Percentiles rank a stretch among this genome's conserved stretches.
Conservation (phyloP, 1,140 invertebrate species). For the honey bee (Apis mellifera) region DNA sequence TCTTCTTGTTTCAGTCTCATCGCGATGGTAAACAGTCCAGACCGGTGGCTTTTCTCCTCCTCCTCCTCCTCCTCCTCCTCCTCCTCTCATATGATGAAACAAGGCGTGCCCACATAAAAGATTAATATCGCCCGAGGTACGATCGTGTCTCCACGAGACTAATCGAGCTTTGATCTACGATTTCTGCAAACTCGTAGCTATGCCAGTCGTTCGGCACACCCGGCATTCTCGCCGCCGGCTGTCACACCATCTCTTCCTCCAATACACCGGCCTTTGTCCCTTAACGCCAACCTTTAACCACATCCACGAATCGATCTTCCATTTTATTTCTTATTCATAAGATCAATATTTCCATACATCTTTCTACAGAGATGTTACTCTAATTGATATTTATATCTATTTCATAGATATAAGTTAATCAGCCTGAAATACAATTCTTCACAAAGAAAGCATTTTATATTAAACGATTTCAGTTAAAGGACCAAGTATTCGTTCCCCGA, state of each 20-base stretch:
- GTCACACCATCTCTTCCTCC: slow-evolving; percentile 1
- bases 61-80: slow-evolving; percentile 30
- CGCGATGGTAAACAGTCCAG: neutral
- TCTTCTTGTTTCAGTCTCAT: neutral
- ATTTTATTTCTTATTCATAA: too few species aligned
- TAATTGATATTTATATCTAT: too few species aligned
- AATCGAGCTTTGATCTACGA: slow-evolving; percentile 52
- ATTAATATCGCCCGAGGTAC: slow-evolving; percentile 47
- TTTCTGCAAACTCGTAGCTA: slow-evolving; percentile 44
- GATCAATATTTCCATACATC: too few species aligned
- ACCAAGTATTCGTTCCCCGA: too few species aligned
- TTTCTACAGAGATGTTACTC: too few species aligned
- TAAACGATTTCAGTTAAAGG: too few species aligned
- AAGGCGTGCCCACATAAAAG: slow-evolving; percentile 45
- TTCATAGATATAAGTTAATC: too few species aligned
- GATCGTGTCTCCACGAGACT: slow-evolving; percentile 40
- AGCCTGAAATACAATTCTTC: too few species aligned
- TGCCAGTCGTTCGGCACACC: slow-evolving; percentile 54
- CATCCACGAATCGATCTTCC: too few species aligned
- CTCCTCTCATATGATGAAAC: slow-evolving; percentile 33
- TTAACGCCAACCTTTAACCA: neutral
- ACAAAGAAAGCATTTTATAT: too few species aligned
- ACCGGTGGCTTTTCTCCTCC: slow-evolving; percentile 30
- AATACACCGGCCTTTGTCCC: neutral
- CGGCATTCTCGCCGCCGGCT: slow-evolving; percentile 39